phyloP scores from a whole-genome alignment of 2,888 invertebrate genomes.

The Chouioia cunea region DNA sequence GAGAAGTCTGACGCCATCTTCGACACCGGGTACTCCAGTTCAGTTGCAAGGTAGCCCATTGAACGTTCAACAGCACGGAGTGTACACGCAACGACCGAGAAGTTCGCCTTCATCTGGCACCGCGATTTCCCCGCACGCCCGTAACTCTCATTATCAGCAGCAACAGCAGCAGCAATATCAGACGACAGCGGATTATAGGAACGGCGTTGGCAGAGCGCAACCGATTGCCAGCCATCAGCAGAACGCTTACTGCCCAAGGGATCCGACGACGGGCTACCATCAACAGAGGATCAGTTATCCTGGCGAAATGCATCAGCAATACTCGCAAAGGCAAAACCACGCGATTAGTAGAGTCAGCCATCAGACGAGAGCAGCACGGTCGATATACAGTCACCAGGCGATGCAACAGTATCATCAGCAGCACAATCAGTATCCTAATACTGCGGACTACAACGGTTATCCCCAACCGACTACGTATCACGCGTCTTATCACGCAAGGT shows the following conservation, averaged over 20 bases:
- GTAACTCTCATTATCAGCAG: slow-evolving; percentile 62
- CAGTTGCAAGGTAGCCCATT: slow-evolving; percentile 74
- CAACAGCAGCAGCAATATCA: slow-evolving; percentile 55
- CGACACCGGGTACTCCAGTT: slow-evolving; percentile 75
- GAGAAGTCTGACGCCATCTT: slow-evolving; percentile 75
- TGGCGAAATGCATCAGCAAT: slow-evolving; percentile 61
- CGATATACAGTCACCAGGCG: slow-evolving; percentile 67
- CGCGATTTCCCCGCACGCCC: slow-evolving; percentile 59
- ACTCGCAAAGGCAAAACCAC: slow-evolving; percentile 57
- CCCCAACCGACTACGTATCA: slow-evolving; percentile 70
- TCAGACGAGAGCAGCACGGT: slow-evolving; percentile 57
- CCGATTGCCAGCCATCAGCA: slow-evolving; percentile 48
- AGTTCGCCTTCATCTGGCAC: slow-evolving; percentile 80
- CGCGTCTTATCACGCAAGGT: slow-evolving; percentile 62
- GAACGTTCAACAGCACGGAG: slow-evolving; percentile 67
- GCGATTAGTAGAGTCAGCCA: slow-evolving; percentile 55
- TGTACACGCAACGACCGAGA: slow-evolving; percentile 75
- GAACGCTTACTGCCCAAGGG: slow-evolving; percentile 59
- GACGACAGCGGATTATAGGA: slow-evolving; percentile 60
- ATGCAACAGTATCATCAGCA: slow-evolving; percentile 69
- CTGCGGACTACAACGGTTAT: slow-evolving; percentile 70
- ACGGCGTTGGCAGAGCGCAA: slow-evolving; percentile 56
- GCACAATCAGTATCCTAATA: slow-evolving; percentile 68
- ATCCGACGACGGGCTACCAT: slow-evolving; percentile 54
- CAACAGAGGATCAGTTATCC: slow-evolving; percentile 57